Conservation (phyloP, 2,113 vertebrate species). For the Rostratula benghalensis region DNA sequence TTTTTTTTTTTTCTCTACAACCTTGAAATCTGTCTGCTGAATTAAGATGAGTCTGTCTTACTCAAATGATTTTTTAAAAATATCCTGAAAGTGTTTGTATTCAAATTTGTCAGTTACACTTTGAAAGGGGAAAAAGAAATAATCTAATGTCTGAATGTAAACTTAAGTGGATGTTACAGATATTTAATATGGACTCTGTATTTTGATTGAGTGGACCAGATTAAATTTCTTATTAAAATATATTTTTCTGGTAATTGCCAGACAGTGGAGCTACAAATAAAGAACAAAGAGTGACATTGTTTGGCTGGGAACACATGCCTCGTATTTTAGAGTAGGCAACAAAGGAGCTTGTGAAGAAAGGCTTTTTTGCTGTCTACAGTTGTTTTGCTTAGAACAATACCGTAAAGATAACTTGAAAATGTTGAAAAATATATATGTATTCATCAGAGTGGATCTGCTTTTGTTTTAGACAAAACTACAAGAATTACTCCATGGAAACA, state of each 20-base stretch:
- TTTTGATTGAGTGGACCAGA: constrained; percentile 27
- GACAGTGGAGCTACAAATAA: constrained; percentile 32
- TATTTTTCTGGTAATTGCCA: constrained; percentile 49
- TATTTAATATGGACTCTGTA: neutral
- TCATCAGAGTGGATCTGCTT: constrained; percentile 46
- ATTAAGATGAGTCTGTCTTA: neutral
- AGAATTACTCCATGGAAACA: constrained; percentile 99
- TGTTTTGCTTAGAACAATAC: constrained; percentile 7
- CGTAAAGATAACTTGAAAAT: neutral
- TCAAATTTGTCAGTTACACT: neutral
- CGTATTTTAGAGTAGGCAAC: constrained; percentile 53
- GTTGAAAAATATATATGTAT: neutral
- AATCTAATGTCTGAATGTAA: neutral
- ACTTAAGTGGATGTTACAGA: neutral
- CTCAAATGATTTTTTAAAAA: neutral
- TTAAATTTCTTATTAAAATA: constrained; percentile 13
- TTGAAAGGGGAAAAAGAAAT: accelerated
- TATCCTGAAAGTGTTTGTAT: neutral
- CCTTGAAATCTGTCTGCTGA: neutral
- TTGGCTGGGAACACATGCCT: neutral
- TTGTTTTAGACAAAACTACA: constrained; percentile 91
- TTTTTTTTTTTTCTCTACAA: neutral
- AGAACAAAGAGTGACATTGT: constrained; percentile 50
- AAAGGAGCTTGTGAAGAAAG: constrained; percentile 10
- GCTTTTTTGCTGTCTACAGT: neutral